Percentiles rank a stretch among this genome's conserved stretches.
Evolutionary conservation across 2,113 vertebrate species (phyloP).

Genomic region (Brienomyrus longianalis): DNA sequence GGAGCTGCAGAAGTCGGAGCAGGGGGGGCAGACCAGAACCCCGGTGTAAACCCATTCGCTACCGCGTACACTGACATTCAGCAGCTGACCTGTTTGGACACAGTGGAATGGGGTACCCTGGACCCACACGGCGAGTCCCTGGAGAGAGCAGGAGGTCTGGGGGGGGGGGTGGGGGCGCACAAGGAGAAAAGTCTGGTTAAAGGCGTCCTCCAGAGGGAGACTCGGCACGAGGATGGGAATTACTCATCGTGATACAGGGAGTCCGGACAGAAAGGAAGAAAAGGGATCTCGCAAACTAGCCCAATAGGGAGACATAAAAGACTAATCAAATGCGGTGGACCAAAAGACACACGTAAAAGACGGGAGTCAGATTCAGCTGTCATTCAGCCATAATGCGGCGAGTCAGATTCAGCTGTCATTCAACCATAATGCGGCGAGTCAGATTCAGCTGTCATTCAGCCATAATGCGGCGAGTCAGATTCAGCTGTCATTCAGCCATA

Average conservation of each 20-base stretch:
- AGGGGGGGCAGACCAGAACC: conserved; percentile 80
- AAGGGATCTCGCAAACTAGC: neutral
- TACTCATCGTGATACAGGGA: neutral
- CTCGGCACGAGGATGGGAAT: neutral
- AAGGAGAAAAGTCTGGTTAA: neutral
- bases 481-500: neutral
- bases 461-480: too few relatives aligned
- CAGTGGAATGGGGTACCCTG: conserved; percentile 72
- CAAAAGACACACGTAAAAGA: neutral
- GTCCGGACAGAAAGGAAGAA: neutral
- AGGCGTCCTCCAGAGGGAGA: neutral
- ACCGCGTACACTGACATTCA: conserved; percentile 73
- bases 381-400: neutral
- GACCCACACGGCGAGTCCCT: conserved; percentile 76
- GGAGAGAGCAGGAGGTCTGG: conserved; percentile 74
- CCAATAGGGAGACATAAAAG: neutral
- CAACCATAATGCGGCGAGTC: neutral
- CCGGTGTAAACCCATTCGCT: conserved; percentile 82
- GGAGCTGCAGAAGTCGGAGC: conserved; percentile 73
- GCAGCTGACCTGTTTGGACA: conserved; percentile 66
- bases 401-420: too few relatives aligned
- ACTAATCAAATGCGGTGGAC: neutral
- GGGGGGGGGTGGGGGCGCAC: conserved; percentile 20
- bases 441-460: neutral
- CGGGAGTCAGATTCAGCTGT: neutral